These are phyloP conservation scores for Ibycter americanus DNA, from an alignment of 2,797 vertebrate genomes.

Conservation along the genomic window DNA sequence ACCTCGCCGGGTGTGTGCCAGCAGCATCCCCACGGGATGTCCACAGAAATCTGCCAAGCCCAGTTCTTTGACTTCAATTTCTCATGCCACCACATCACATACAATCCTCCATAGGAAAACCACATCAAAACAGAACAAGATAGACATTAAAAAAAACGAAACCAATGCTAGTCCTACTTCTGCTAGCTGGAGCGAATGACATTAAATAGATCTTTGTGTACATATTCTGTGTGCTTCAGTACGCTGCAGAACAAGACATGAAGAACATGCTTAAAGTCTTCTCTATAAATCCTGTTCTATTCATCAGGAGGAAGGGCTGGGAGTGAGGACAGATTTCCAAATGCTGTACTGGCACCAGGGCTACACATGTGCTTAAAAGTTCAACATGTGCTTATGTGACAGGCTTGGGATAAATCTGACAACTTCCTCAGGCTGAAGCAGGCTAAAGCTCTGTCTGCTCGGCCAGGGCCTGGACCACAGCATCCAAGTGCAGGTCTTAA, in stretches of 20 bases:
- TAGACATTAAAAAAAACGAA: background rate
- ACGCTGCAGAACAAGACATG: background rate
- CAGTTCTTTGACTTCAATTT: background rate
- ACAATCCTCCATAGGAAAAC: background rate
- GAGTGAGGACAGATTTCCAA: background rate
- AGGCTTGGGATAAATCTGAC: background rate
- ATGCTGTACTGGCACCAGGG: background rate
- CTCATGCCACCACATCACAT: background rate
- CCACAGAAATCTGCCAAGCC: background rate
- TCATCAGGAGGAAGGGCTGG: background rate
- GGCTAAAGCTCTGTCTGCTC: background rate
- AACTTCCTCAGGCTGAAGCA: background rate
- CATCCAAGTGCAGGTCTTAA: background rate
- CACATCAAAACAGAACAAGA: background rate
- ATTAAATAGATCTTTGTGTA: background rate
- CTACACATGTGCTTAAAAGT: background rate
- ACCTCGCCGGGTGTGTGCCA: background rate
- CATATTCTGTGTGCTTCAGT: fast-evolving
- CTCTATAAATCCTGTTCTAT: background rate
- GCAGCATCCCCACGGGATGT: background rate
- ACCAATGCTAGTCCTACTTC: background rate
- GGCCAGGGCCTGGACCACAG: background rate
- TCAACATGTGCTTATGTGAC: background rate
- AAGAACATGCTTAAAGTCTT: background rate
- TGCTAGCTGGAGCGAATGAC: background rate